phyloP scores from a whole-genome alignment of 2,797 vertebrate species.

The Scyliorhinus canicula region DNA sequence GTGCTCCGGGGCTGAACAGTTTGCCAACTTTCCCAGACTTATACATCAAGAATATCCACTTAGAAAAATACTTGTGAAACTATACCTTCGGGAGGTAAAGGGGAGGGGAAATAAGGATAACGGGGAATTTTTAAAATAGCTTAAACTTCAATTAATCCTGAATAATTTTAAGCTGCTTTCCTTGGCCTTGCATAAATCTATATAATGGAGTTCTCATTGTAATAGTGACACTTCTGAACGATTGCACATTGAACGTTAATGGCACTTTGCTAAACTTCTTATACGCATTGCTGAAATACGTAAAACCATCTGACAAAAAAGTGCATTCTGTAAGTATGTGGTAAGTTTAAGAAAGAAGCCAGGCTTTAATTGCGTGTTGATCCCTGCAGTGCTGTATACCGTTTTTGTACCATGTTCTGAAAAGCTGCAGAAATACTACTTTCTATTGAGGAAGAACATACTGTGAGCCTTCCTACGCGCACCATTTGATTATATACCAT shows the following conservation, averaged over 20 bases:
- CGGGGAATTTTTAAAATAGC: not conserved
- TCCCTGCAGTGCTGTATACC: constrained; percentile 19
- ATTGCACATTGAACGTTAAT: not conserved
- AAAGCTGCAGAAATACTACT: constrained; percentile 13
- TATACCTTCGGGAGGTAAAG: too few relatives aligned
- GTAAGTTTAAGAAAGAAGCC: constrained; percentile 21
- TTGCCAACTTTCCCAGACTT: not conserved
- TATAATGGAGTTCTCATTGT: not conserved
- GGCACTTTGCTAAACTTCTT: not conserved
- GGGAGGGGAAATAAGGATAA: not conserved
- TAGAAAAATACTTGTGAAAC: not conserved
- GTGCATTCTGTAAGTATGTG: not conserved
- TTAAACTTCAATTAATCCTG: not conserved
- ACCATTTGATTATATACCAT: not conserved
- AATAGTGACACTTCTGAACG: not conserved
- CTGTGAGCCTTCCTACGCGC: not conserved
- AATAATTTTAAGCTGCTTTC: not conserved
- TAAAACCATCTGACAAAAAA: not conserved
- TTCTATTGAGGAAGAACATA: not conserved
- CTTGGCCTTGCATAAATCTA: not conserved
- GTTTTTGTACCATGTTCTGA: constrained; percentile 22
- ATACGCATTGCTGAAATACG: not conserved
- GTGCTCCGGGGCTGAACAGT: not conserved
- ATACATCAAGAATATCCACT: not conserved
- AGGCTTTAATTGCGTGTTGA: constrained; percentile 28